phyloP scores from a whole-genome alignment of 2,888 invertebrate species.

The Brenthis hecate region DNA sequence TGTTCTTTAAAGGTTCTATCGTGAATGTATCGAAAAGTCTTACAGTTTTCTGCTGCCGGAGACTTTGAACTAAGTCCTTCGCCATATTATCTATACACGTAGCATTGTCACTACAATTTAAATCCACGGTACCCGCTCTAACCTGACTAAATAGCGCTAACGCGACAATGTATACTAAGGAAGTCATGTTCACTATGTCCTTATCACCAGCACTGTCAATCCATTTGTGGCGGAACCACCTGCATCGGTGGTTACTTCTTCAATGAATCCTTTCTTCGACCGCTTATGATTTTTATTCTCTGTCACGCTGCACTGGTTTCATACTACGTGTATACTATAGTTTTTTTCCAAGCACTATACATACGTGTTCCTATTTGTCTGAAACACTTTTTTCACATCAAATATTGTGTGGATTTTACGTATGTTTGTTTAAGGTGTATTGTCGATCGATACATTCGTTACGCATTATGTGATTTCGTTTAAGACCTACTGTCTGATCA shows the following conservation, averaged over 20 bases:
- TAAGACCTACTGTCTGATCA: slow-evolving; percentile 56
- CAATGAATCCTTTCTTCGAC: slow-evolving; percentile 68
- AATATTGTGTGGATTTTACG: slow-evolving; percentile 52
- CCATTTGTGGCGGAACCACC: slow-evolving; percentile 77
- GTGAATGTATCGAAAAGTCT: slow-evolving; percentile 79
- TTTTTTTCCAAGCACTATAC: slow-evolving; percentile 54
- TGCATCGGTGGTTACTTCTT: slow-evolving; percentile 67
- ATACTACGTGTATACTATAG: slow-evolving; percentile 53
- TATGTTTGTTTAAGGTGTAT: slow-evolving; percentile 56
- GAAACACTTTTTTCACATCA: slow-evolving; percentile 68
- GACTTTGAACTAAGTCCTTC: slow-evolving; percentile 74
- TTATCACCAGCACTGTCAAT: slow-evolving; percentile 63
- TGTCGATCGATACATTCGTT: slow-evolving; percentile 54
- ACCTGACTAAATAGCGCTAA: slow-evolving; percentile 62
- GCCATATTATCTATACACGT: slow-evolving; percentile 81
- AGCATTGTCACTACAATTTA: slow-evolving; percentile 83
- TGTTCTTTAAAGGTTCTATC: slow-evolving; percentile 75
- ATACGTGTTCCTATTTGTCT: slow-evolving; percentile 49
- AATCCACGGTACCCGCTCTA: slow-evolving; percentile 60
- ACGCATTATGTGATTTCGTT: slow-evolving; percentile 52
- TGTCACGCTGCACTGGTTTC: slow-evolving; percentile 71
- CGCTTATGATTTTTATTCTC: slow-evolving; percentile 76
- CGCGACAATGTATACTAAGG: slow-evolving; percentile 62
- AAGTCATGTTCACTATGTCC: slow-evolving; percentile 63
- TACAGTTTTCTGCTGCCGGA: slow-evolving; percentile 78